Evolutionary conservation across 2,797 vertebrate genomes (phyloP).

Genomic region (Clarias fuscus): DNA sequence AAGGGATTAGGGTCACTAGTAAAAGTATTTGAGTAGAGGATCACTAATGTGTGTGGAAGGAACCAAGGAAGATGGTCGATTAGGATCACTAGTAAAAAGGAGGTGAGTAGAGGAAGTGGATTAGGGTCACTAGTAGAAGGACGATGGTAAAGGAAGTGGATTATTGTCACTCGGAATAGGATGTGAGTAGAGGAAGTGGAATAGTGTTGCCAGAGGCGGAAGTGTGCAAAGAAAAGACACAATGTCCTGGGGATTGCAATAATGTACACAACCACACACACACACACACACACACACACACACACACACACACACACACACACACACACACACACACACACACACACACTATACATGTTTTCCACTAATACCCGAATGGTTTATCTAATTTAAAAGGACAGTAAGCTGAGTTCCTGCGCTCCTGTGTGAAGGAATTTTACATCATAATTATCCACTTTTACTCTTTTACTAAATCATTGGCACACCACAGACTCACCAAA

Average conservation of each 20-base stretch:
- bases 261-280: conserved; percentile 72
- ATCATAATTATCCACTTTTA: neutral
- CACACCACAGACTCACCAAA: neutral
- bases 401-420: conserved; percentile 61
- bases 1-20: conserved; percentile 36
- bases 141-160: neutral
- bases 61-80: neutral
- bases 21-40: conserved; percentile 70
- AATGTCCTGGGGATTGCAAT: conserved; percentile 86
- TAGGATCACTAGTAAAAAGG: neutral
- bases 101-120: neutral
- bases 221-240: conserved; percentile 90
- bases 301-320: too few relatives aligned
- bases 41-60: conserved; percentile 66
- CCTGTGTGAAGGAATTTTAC: conserved; percentile 57
- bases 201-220: conserved; percentile 59
- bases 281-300: neutral
- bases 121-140: neutral
- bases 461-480: neutral
- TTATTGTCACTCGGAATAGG: neutral
- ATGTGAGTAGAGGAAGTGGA: too few relatives aligned
- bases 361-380: conserved; percentile 80
- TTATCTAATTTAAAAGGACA: conserved; percentile 75
- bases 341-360: conserved; percentile 72
- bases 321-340: too few relatives aligned